These are phyloP conservation scores for Sigmodon hispidus DNA, from an alignment of 2,113 vertebrate species.

Conservation along the genomic window DNA sequence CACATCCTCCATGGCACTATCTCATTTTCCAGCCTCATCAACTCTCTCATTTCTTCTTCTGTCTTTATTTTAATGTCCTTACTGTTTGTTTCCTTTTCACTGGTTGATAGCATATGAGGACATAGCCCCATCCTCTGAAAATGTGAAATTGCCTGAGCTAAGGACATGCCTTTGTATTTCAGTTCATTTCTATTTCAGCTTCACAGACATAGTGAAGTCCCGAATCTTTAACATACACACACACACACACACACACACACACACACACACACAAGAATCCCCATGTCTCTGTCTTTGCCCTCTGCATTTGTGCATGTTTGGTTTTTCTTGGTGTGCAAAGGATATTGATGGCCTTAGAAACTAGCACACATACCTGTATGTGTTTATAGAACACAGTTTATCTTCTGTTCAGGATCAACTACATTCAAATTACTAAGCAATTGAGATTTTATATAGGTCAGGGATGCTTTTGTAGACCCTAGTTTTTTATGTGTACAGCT, in stretches of 20 bases:
- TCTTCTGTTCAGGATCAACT: not conserved
- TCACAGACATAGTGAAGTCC: constrained; percentile 49
- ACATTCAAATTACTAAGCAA: constrained; percentile 49
- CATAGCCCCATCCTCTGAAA: constrained; percentile 46
- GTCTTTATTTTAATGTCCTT: not conserved
- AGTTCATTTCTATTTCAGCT: constrained; percentile 65
- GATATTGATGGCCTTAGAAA: constrained; percentile 55
- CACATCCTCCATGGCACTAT: not conserved
- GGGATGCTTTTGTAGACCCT: constrained; percentile 52
- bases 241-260: not conserved
- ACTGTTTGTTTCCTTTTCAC: not conserved
- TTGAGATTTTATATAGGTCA: constrained; percentile 47
- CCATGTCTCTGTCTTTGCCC: constrained; percentile 43
- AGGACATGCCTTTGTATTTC: constrained; percentile 65
- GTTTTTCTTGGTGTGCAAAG: constrained; percentile 43
- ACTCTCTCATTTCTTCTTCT: not conserved
- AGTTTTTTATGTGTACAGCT: not conserved
- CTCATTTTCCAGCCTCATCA: not conserved
- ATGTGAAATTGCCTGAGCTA: constrained; percentile 65
- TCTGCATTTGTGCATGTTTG: constrained; percentile 5
- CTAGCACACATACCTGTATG: not conserved
- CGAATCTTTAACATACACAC: constrained; percentile 55
- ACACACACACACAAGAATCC: not conserved
- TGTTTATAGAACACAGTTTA: constrained; percentile 15
- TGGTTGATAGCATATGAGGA: constrained; percentile 32